phyloP scores from a whole-genome alignment of 2,797 vertebrate genomes.

The Protonibea diacanthus region DNA sequence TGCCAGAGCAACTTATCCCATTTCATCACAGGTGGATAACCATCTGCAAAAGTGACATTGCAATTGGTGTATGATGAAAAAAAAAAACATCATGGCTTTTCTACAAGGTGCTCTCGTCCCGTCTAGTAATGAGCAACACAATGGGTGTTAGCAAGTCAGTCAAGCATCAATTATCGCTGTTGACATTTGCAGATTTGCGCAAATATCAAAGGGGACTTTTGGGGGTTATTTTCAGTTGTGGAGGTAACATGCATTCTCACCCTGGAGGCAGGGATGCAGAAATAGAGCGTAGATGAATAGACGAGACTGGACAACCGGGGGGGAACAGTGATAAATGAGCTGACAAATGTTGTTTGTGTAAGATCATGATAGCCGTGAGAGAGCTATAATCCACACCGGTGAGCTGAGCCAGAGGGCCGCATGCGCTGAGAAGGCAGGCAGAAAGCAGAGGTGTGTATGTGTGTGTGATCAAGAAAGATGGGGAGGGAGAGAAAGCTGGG shows the following conservation, averaged over 20 bases:
- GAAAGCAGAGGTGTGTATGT: constrained; percentile 54
- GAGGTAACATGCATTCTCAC: constrained; percentile 76
- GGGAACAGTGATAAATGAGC: constrained; percentile 87
- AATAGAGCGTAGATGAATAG: constrained; percentile 81
- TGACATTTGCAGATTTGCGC: constrained; percentile 72
- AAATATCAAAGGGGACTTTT: constrained; percentile 77
- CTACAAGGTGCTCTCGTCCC: constrained; percentile 21
- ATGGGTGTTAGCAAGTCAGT: constrained; percentile 47
- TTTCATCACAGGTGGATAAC: constrained; percentile 37
- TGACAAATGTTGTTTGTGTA: constrained; percentile 88
- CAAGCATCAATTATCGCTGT: constrained; percentile 61
- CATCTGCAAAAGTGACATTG: constrained; percentile 28
- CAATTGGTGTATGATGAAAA: constrained; percentile 31
- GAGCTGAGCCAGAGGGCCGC: constrained; percentile 69
- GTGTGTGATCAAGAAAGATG: constrained; percentile 18
- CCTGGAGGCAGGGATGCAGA: constrained; percentile 78
- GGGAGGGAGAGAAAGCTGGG: constrained; percentile 33
- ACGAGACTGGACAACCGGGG: constrained; percentile 81
- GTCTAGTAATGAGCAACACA: constrained; percentile 37
- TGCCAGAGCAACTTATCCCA: constrained; percentile 2
- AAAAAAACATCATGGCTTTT: constrained; percentile 6
- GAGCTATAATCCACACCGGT: constrained; percentile 81
- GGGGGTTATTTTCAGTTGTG: constrained; percentile 72
- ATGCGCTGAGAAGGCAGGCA: constrained; percentile 35
- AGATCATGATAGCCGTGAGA: constrained; percentile 84